Conservation (phyloP, 2,797 vertebrate species). For the Falco naumanni region DNA sequence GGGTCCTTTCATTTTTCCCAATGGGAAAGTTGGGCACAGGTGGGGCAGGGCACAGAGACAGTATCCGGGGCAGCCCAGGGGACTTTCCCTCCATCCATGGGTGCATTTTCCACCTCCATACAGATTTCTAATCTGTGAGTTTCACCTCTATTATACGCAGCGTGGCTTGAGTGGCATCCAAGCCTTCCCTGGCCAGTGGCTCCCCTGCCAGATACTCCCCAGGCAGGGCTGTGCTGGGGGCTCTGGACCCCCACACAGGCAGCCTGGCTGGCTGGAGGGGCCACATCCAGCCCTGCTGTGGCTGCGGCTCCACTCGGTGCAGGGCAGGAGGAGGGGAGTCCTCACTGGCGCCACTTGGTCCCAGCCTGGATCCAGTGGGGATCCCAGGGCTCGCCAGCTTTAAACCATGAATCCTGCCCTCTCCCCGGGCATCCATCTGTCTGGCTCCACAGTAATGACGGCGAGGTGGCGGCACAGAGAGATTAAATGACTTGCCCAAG, state of each 20-base stretch:
- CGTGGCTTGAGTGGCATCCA: rapidly evolving
- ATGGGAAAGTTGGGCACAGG: neutral
- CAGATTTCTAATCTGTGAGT: neutral
- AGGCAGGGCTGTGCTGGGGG: neutral
- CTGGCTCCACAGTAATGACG: constrained; percentile 27
- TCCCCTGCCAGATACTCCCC: neutral
- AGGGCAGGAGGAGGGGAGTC: neutral
- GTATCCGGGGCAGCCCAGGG: neutral
- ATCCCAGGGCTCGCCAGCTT: neutral
- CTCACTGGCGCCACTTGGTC: rapidly evolving
- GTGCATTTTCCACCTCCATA: neutral
- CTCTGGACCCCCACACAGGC: neutral
- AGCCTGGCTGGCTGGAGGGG: neutral
- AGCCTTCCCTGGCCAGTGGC: neutral
- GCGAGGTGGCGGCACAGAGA: neutral
- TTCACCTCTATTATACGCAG: rapidly evolving
- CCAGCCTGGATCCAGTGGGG: neutral
- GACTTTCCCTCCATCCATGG: neutral
- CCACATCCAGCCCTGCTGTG: neutral
- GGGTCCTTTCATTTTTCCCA: neutral
- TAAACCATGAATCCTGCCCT: neutral
- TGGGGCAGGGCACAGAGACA: neutral
- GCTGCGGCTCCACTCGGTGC: rapidly evolving
- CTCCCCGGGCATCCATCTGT: constrained; percentile 15
- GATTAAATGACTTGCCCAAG: neutral